Evolutionary conservation across 2,888 invertebrate species (phyloP), one percentile per base, ranked within the genome.

Genomic region (Ormyrus nitidulus): DNA sequence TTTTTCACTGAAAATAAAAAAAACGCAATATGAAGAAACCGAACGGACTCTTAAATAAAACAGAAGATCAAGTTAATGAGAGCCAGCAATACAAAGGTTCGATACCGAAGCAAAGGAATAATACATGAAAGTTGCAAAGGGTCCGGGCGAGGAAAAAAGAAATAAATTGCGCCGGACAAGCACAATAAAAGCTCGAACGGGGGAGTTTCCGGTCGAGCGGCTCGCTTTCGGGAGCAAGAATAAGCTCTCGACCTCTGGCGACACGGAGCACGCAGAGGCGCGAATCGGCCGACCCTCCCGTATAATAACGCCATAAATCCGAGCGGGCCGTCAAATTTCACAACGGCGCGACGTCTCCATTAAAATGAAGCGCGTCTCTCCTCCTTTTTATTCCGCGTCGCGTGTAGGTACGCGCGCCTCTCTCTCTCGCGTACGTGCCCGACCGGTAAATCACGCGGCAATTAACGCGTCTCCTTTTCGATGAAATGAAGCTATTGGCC

Each of bases 381-480:
- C 34, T 34, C 34, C 34, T 34, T 34, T 34, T 34, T 34, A 34
- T 34, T 34, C 34, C 34, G 34, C 34, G 34, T 34, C 34, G 34
- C 34, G 34, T 34, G 34, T 34, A 34, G 34, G 34, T 34, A 34
- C 34, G 34, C 34, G 34, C 34, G 34, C 34, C 3, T 34, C 34
- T 34, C 34, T 34, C 34, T 34, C 34, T 34, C 34, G 34, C 9
- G 13, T 59, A 6, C 69, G 70, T 80, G 76, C 81, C 76, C 68
- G 75, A 77, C 71, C 77, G 79, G 85, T 88, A 88, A 88, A 88
- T 88, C 87, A 88, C 87, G 56, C 6, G 59, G 66, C 75, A 75
- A 75, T 75, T 75, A 75, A 75, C 66, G 73, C 73, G 44, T 11
- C 13, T 13, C 53, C 44, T 11, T 53, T 48, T 68, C 46, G 65